Evolutionary conservation across 2,113 vertebrate genomes (phyloP).

Genomic region (Carettochelys insculpta): DNA sequence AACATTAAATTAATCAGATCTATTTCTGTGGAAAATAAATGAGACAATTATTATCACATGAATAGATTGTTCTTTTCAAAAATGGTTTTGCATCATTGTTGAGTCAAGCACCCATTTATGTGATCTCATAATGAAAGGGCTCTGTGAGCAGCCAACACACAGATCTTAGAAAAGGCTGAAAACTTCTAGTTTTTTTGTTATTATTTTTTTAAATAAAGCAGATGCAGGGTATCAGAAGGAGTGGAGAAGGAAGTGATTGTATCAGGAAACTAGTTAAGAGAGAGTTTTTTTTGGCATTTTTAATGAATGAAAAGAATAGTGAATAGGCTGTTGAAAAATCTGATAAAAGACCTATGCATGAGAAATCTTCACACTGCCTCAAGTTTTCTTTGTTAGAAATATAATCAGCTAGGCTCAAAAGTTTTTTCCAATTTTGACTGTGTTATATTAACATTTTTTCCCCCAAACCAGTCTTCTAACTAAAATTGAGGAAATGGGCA

Average conservation of each 20-base stretch:
- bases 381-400: constrained; percentile 26
- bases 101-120: constrained; percentile 34
- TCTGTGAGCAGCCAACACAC: background rate
- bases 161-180: background rate
- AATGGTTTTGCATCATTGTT: constrained; percentile 30
- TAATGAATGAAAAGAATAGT: background rate
- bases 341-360: background rate
- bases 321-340: background rate
- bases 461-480: background rate
- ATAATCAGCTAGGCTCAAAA: background rate
- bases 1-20: constrained; percentile 8
- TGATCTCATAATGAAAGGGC: constrained; percentile 8
- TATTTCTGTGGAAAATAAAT: constrained; percentile 22
- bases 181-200: background rate
- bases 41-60: background rate
- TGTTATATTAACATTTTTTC: background rate
- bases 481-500: background rate
- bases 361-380: constrained; percentile 13
- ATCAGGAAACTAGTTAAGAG: background rate
- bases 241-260: background rate
- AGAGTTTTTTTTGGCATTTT: background rate
- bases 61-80: constrained; percentile 34
- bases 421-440: background rate
- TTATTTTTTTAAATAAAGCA: too few species aligned
- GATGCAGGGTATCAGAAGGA: constrained; percentile 1